phyloP scores from a whole-genome alignment of 2,888 invertebrate genomes.

The Laothoe populi region DNA sequence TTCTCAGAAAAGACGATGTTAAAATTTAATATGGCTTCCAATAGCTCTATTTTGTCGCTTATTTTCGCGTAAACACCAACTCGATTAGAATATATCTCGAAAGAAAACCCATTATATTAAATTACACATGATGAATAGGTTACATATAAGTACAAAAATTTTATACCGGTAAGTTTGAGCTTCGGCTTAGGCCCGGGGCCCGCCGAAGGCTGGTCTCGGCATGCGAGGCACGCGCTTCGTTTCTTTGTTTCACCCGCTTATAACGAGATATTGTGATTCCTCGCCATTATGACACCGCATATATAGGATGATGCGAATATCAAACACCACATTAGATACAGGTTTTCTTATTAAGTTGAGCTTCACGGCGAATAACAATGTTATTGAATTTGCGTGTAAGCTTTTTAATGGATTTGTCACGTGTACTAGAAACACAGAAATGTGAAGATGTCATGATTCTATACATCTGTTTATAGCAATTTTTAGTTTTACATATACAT shows the following conservation, averaged over 20 bases:
- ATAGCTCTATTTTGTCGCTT: too few relatives aligned
- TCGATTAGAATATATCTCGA: too few relatives aligned
- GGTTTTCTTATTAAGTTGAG: constrained; percentile 80
- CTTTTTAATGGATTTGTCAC: too few relatives aligned
- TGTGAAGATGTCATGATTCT: too few relatives aligned
- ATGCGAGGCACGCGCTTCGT: constrained; percentile 72
- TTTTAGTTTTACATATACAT: too few relatives aligned
- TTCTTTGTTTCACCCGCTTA: constrained; percentile 80
- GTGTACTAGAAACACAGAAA: too few relatives aligned
- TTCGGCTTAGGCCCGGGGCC: constrained; percentile 19
- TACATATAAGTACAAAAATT: constrained; percentile 6
- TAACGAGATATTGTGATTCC: constrained; percentile 84
- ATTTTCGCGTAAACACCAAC: too few relatives aligned
- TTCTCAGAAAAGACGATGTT: too few relatives aligned
- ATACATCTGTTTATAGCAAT: too few relatives aligned
- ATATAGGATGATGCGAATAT: constrained; percentile 78
- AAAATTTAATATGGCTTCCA: too few relatives aligned
- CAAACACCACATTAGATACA: constrained; percentile 78
- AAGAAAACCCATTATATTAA: too few relatives aligned
- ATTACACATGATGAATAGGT: too few relatives aligned
- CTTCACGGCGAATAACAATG: constrained; percentile 69
- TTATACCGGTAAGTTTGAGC: constrained; percentile 21
- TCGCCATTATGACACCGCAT: constrained; percentile 76
- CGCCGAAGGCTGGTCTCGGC: constrained; percentile 35
- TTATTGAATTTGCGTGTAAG: constrained; percentile 26